Evolutionary conservation across 2,888 invertebrate genomes (phyloP).

Genomic region (Pheosia tremula): DNA sequence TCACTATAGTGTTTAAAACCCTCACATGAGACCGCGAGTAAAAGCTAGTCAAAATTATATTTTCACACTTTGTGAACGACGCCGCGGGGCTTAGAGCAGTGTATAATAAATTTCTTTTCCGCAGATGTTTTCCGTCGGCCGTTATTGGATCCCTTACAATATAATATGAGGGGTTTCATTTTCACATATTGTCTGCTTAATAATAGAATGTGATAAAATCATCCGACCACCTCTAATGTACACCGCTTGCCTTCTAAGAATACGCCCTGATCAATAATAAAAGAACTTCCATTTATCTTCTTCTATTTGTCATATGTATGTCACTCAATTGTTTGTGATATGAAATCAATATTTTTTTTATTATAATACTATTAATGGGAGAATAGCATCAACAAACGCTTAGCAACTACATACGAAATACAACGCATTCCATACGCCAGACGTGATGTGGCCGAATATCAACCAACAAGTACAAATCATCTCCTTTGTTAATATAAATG

Average conservation of each 20-base stretch:
- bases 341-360: no score
- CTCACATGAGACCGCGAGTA: background rate
- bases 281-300: background rate
- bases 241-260: background rate
- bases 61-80: constrained; percentile 13
- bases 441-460: no score
- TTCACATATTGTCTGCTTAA: constrained; percentile 64
- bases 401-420: no score
- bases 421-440: no score
- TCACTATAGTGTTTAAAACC: background rate
- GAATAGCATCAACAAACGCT: no score
- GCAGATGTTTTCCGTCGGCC: constrained; percentile 67
- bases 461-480: no score
- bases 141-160: constrained; percentile 75
- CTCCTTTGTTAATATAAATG: no score
- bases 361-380: no score
- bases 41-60: background rate
- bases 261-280: background rate
- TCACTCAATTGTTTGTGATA: no score
- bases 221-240: constrained; percentile 17
- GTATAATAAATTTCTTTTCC: constrained; percentile 69
- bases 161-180: constrained; percentile 73
- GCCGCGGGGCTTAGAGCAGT: constrained; percentile 20
- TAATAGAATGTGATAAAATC: constrained; percentile 36
- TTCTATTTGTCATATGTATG: no score